These are phyloP conservation scores for Willowsia nigromaculata DNA, from an alignment of 2,888 invertebrate species.

Conservation along the genomic window DNA sequence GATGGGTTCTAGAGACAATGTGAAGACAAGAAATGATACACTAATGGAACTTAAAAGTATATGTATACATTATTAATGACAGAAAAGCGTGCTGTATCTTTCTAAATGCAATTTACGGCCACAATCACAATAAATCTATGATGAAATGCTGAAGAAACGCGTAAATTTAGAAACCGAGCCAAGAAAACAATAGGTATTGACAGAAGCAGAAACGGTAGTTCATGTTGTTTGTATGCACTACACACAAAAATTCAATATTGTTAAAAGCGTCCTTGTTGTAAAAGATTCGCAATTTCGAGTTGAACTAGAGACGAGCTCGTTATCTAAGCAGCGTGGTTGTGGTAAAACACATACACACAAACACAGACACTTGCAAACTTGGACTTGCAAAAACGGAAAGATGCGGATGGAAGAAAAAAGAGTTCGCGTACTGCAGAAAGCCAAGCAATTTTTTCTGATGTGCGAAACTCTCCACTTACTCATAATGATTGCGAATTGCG, in stretches of 20 bases:
- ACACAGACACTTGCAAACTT: constrained; percentile 30
- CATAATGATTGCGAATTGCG: background rate
- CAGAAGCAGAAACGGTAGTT: background rate
- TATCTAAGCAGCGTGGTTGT: background rate
- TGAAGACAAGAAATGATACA: too few relatives aligned
- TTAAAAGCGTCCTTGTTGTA: constrained; percentile 58
- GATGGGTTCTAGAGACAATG: too few relatives aligned
- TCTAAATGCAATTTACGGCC: too few relatives aligned
- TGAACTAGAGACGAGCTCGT: background rate
- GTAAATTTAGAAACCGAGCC: background rate
- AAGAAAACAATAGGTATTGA: background rate
- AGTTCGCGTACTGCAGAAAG: background rate
- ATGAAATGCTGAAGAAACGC: background rate
- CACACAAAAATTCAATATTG: constrained; percentile 30
- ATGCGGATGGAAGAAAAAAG: background rate
- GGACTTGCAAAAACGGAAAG: background rate
- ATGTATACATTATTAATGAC: too few relatives aligned
- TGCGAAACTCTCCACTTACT: background rate
- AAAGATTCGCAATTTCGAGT: background rate
- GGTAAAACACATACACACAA: background rate
- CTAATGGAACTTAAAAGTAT: too few relatives aligned
- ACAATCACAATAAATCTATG: background rate
- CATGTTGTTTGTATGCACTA: background rate
- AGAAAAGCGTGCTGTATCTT: too few relatives aligned
- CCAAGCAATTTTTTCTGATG: background rate